phyloP scores from a whole-genome alignment of 2,113 vertebrate species.

The Xiphorhynchus elegans region DNA sequence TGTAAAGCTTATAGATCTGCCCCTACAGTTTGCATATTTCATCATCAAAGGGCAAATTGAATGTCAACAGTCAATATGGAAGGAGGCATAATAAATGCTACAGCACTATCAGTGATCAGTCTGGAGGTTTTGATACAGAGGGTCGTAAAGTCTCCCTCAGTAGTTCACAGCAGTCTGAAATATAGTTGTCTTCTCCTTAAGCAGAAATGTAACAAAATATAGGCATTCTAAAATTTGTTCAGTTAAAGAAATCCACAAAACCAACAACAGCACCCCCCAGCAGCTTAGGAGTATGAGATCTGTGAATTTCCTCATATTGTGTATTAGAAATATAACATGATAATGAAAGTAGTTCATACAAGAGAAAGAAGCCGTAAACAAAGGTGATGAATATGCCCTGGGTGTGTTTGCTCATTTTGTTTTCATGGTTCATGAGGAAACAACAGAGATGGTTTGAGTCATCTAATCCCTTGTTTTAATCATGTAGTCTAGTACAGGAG shows the following conservation, averaged over 20 bases:
- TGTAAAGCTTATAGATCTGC: neutral
- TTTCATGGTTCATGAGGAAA: neutral
- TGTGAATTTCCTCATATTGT: neutral
- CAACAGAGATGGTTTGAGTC: neutral
- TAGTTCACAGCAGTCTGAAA: neutral
- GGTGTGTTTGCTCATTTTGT: neutral
- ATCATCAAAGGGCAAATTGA: neutral
- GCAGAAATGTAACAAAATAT: neutral
- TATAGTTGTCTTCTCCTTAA: neutral
- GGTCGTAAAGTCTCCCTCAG: neutral
- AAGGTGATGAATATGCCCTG: neutral
- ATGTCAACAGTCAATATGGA: neutral
- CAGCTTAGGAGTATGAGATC: neutral
- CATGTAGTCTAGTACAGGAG: neutral
- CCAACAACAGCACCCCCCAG: rapidly evolving
- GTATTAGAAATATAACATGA: neutral
- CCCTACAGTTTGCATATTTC: neutral
- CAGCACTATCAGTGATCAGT: neutral
- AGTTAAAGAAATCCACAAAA: neutral
- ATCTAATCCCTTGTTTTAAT: neutral
- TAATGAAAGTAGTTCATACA: neutral
- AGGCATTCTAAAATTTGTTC: neutral
- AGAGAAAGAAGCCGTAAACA: neutral
- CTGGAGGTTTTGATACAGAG: neutral
- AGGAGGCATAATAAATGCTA: neutral